Evolutionary conservation across 2,113 vertebrate species (phyloP), one percentile per base, ranked within the genome.

Genomic region (Nerophis lumbriciformis): DNA sequence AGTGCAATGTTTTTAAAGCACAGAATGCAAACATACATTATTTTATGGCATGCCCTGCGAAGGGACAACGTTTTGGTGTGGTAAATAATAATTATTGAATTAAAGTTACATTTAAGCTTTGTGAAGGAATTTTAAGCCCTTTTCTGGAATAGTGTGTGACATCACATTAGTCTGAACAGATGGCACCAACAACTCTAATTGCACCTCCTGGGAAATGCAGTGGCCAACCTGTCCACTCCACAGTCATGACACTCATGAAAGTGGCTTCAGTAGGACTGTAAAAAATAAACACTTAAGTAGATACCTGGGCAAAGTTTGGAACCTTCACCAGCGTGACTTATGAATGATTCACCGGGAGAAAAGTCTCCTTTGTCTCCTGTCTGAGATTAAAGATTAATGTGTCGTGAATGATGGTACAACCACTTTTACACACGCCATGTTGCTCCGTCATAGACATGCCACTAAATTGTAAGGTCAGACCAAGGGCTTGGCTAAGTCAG

Each of bases 311-410:
- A 73, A 83, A 75, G 67, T 76, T 69, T 56, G 42, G 10, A 78
- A 74, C 59, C 75, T 75, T 59, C n/a, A 65, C 62, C 21, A 69
- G 61, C 59, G 56, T 47, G 38, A 5, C 16, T 65, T 48, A 72
- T 85, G 55, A 78, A 83, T 80, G 53, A 84, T 86, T 79, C 60
- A 81, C 5, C 0, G 47, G 38, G 11, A 47, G 65, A 78, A 60
- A 12, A 45, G 56, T 59, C 48, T 68, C 54, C 62, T 79, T 68
- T 78, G 71, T 84, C 78, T 84, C 72, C 82, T 84, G 80, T 62
- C 63, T 52, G n/a, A 8, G 42, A 70, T 77, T 50, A 86, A 82
- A 87, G 72, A 78, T 87, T 81, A 45, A 85, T 79, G 59, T 21
- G 62, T 75, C 4, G 70, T 56, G 21, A 55, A 72, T 60, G 67